Conservation (phyloP, 2,113 vertebrate species). For the Erythrolamprus reginae region DNA sequence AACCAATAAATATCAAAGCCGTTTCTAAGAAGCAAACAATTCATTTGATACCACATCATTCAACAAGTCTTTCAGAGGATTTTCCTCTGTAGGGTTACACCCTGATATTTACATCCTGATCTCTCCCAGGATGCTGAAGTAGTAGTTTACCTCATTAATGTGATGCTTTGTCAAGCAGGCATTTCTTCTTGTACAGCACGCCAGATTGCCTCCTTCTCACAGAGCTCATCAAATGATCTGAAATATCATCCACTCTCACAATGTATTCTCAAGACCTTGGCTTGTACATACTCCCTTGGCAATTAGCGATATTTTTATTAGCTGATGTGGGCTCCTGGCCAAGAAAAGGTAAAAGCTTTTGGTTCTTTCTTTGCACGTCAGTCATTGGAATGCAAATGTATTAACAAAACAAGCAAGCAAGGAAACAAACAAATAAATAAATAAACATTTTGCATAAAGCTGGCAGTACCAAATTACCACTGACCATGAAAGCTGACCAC, state of each 20-base stretch:
- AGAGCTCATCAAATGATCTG: slow-evolving; percentile 38
- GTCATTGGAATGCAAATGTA: slow-evolving; percentile 63
- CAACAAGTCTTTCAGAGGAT: slow-evolving; percentile 67
- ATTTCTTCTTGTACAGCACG: slow-evolving; percentile 45
- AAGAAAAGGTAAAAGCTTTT: slow-evolving; percentile 55
- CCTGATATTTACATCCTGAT: slow-evolving; percentile 61
- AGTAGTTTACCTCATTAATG: slow-evolving; percentile 41
- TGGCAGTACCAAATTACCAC: slow-evolving; percentile 56
- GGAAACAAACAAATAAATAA: no score
- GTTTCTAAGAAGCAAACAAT: slow-evolving; percentile 73
- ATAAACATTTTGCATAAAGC: slow-evolving; percentile 49
- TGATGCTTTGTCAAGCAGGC: slow-evolving; percentile 38
- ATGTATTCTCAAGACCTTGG: slow-evolving; percentile 25
- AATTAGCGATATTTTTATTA: slow-evolving; percentile 72
- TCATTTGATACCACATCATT: slow-evolving; percentile 78
- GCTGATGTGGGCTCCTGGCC: slow-evolving; percentile 53
- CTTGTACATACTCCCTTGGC: slow-evolving; percentile 42
- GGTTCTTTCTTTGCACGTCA: slow-evolving; percentile 39
- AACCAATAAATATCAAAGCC: slow-evolving; percentile 80
- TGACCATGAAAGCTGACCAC: slow-evolving; percentile 26
- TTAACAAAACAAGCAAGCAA: slow-evolving; percentile 65
- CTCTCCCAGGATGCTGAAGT: slow-evolving; percentile 46
- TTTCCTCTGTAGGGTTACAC: slow-evolving; percentile 66
- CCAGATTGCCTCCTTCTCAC: slow-evolving; percentile 28
- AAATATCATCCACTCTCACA: slow-evolving; percentile 39